phyloP scores from a whole-genome alignment of 1,140 invertebrate species.

The Plutomurus gul region DNA sequence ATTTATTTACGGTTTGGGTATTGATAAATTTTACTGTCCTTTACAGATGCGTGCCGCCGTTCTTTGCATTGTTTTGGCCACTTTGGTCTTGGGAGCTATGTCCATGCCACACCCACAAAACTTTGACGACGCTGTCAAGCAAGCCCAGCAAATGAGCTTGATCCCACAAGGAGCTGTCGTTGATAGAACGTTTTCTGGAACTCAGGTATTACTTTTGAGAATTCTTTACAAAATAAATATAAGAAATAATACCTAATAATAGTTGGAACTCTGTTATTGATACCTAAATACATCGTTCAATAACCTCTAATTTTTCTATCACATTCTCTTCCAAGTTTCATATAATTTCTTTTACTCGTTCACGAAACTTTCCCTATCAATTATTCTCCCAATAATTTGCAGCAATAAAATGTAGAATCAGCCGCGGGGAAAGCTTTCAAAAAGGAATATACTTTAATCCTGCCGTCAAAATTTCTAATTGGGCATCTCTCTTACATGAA shows the following conservation, averaged over 20 bases:
- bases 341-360: not conserved
- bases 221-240: too few relatives aligned
- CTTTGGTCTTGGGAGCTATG: constrained; percentile 35
- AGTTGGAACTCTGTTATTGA: not conserved
- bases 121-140: constrained; percentile 42
- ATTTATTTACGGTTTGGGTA: not conserved
- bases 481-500: not conserved
- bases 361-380: not conserved
- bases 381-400: not conserved
- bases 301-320: not conserved
- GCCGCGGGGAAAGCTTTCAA: too few relatives aligned
- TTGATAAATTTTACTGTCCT: not conserved
- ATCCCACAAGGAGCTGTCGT: constrained; percentile 39
- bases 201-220: constrained; percentile 39
- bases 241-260: too few relatives aligned
- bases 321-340: not conserved
- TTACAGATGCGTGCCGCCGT: constrained; percentile 41
- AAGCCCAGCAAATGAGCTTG: constrained; percentile 46
- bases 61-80: constrained; percentile 37
- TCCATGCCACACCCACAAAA: constrained; percentile 39
- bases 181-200: constrained; percentile 44
- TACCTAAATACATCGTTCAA: not conserved
- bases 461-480: too few relatives aligned
- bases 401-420: not conserved
- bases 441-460: too few relatives aligned